These are phyloP conservation scores for Caenorhabditis angaria DNA, from an alignment of 2,888 invertebrate genomes.

Conservation along the genomic window DNA sequence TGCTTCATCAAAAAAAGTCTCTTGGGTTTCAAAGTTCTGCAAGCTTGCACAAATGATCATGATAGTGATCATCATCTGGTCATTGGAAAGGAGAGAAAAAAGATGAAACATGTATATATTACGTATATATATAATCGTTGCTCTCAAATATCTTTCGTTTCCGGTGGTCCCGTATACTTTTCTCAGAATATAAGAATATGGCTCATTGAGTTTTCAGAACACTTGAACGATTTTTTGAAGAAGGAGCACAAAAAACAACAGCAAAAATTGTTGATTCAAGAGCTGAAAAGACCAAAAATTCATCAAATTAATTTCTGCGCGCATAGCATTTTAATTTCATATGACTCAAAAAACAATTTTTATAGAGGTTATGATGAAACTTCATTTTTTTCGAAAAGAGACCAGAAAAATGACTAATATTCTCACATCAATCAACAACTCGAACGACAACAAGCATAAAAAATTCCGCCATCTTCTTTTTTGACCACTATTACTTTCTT, in stretches of 20 bases:
- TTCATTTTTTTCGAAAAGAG: too few species aligned
- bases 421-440: neutral
- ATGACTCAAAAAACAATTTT: neutral
- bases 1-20: too few species aligned
- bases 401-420: too few species aligned
- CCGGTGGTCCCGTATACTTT: neutral
- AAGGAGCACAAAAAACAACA: too few species aligned
- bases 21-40: too few species aligned
- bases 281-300: too few species aligned
- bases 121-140: neutral
- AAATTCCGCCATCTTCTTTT: neutral
- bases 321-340: too few species aligned
- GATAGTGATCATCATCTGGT: neutral
- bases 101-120: neutral
- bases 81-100: neutral
- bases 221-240: too few species aligned
- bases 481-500: constrained; percentile 1
- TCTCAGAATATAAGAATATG: neutral
- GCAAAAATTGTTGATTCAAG: too few species aligned
- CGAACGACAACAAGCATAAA: neutral
- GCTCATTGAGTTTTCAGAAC: neutral
- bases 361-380: too few species aligned
- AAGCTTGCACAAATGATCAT: too few species aligned
- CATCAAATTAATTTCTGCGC: too few species aligned
- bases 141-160: neutral